These are phyloP conservation scores for Dromaius novaehollandiae DNA, from an alignment of 2,113 vertebrate genomes.

Conservation along the genomic window DNA sequence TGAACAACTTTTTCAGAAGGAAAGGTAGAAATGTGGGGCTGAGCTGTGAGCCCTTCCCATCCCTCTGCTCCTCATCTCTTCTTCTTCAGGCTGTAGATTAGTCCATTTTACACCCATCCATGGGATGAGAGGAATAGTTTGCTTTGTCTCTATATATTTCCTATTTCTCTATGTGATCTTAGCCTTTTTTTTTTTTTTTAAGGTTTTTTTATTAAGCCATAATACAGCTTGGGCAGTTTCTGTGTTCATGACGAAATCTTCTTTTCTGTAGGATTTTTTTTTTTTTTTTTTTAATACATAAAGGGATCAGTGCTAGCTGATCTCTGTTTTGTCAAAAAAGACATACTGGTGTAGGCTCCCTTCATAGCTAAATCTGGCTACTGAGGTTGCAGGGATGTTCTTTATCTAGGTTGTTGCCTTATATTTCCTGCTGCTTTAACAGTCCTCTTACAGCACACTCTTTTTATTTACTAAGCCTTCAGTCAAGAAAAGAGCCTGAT, in stretches of 20 bases:
- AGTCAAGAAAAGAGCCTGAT: background rate
- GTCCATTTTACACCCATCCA: background rate
- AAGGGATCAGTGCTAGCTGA: background rate
- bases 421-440: background rate
- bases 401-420: background rate
- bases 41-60: background rate
- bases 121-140: background rate
- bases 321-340: background rate
- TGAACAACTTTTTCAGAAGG: background rate
- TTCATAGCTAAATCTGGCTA: background rate
- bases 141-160: background rate
- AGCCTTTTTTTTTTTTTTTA: background rate
- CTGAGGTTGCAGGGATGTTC: background rate
- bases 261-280: background rate
- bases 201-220: background rate
- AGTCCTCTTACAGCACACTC: background rate
- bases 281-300: background rate
- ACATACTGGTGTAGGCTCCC: background rate
- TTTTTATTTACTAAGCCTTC: background rate
- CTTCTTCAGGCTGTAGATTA: background rate
- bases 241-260: background rate
- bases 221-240: background rate
- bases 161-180: background rate
- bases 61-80: rapidly evolving
- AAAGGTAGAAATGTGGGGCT: background rate